Percentiles rank a stretch among this genome's conserved stretches.
phyloP scores from a whole-genome alignment of 2,113 vertebrate species.

The Trinectes maculatus region DNA sequence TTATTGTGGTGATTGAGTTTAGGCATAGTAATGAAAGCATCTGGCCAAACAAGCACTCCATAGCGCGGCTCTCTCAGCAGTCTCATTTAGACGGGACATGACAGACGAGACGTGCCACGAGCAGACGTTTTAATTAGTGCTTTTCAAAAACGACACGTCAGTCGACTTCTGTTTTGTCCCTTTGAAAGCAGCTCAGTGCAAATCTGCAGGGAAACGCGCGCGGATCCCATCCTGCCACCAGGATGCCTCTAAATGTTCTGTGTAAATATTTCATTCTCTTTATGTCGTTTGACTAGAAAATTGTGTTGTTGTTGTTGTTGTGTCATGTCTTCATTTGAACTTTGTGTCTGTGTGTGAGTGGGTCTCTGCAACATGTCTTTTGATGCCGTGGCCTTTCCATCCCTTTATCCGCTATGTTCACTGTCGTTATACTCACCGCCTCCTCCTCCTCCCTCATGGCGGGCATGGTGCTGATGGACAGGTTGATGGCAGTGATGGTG shows the following conservation, averaged over 20 bases:
- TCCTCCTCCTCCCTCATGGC: conserved; percentile 95
- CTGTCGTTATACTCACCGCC: conserved; percentile 84
- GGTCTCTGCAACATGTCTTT: background rate
- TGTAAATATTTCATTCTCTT: background rate
- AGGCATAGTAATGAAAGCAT: conserved; percentile 35
- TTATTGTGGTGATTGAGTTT: conserved; percentile 37
- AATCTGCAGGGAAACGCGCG: background rate
- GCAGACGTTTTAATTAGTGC: conserved; percentile 4
- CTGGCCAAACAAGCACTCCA: background rate
- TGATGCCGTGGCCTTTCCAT: background rate
- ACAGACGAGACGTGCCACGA: conserved; percentile 11
- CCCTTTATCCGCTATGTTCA: too few species aligned
- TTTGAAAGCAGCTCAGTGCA: conserved; percentile 2
- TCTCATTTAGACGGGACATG: conserved; percentile 15
- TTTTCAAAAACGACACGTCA: conserved; percentile 5
- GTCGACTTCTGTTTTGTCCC: background rate
- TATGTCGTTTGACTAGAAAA: background rate
- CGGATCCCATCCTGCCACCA: background rate
- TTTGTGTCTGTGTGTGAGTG: background rate
- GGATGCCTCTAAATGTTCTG: background rate
- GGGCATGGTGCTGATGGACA: conserved; percentile 98
- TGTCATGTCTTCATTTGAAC: background rate
- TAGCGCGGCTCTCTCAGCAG: background rate
- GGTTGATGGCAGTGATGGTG: conserved; percentile 95
- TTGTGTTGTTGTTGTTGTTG: background rate